Base-by-base conservation (phyloP, 1,140 invertebrate species). In the Ruditapes philippinarum region DNA sequence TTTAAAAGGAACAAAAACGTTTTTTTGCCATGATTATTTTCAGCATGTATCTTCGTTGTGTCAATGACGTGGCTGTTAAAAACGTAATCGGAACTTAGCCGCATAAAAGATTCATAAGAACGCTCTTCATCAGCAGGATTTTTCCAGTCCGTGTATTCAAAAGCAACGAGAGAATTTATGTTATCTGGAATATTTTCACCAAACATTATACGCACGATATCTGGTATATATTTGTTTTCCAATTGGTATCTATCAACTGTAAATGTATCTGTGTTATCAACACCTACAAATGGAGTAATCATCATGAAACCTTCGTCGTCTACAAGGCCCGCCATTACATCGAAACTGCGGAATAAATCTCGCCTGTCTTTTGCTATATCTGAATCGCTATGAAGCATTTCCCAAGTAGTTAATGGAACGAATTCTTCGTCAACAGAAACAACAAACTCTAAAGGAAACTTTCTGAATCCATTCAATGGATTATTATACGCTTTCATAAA, bases 371-470 rank as follows among this genome's bases (percentile, higher is more conserved):
- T 57, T 28, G 54, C 78, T 22, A 73, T 51, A n/a, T 70, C 73
- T 7, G 38, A n/a, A 45, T 33, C 25, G 11, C 82, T 78, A 7
- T 88, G 82, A 22, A 91, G 40, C 40, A 62, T 31, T 14, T 81
- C 62, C 3, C 28, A 42, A 17, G 88, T 65, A 51, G 57, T 25
- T 22, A 31, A 45, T 40, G 88, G 80, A 3, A 91, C 73, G 25
- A 91, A 74, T 25, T 89, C 88, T 19, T 80, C 88, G 65, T 91
- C 90, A 3, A 91, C 83, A 5, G 81, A 65, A 3, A 87, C 82
- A 4, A 79, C 88, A 28, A 89, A 81, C 12, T 81, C 78, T 40
- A 81, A 12, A 28, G 78, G 78, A 62, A 81, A 81, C 25, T n/a
- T 62, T n/a, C 33, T 62, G 42, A 45, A 70, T 28, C 25, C 51